Evolutionary conservation across 2,113 vertebrate genomes (phyloP).

Genomic region (Willisornis vidua): DNA sequence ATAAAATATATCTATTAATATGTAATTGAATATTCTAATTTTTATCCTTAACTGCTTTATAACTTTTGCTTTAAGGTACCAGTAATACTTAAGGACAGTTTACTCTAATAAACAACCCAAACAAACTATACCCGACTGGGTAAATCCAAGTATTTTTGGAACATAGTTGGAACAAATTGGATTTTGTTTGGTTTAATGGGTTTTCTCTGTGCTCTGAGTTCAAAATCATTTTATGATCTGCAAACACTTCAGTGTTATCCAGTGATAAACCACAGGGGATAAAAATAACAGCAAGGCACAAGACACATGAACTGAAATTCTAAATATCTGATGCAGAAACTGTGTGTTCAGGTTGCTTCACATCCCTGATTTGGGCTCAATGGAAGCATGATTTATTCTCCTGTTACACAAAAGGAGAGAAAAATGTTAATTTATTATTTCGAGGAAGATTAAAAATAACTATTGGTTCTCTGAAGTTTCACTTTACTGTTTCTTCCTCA

Average conservation of each 20-base stretch:
- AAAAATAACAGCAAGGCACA: neutral
- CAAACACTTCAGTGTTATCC: neutral
- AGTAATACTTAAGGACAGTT: neutral
- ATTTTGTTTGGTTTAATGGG: neutral
- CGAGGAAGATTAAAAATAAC: neutral
- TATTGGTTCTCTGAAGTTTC: neutral
- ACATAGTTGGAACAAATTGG: neutral
- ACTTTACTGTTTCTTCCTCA: neutral
- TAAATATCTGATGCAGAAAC: neutral
- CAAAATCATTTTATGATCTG: neutral
- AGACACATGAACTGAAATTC: neutral
- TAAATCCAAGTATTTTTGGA: neutral
- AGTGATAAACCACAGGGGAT: neutral
- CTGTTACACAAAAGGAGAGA: neutral
- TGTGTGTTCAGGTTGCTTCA: neutral
- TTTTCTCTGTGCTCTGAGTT: neutral
- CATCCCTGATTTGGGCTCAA: neutral
- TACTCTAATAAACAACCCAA: neutral
- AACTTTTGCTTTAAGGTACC: neutral
- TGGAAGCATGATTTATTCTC: fast-evolving
- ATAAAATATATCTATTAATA: neutral
- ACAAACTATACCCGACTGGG: neutral
- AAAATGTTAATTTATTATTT: neutral
- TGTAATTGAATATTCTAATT: neutral
- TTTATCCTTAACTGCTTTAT: neutral